These are phyloP conservation scores for Lynx canadensis DNA, from an alignment of 2,113 vertebrate genomes.

Conservation along the genomic window DNA sequence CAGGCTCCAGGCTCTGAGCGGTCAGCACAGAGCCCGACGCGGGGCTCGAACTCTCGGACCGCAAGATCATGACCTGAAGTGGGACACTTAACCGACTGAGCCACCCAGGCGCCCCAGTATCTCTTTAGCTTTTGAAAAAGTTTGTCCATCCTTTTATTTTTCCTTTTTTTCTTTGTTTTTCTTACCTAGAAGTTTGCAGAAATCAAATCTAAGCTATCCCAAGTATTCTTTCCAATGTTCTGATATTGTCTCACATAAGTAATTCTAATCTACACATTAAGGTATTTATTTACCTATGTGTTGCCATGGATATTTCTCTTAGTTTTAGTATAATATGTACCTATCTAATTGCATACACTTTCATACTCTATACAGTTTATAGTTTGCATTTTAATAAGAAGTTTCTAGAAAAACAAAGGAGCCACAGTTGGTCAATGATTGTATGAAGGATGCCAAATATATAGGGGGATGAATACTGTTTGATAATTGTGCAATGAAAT, in stretches of 20 bases:
- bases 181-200: not conserved
- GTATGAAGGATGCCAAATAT: not conserved
- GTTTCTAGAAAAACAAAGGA: not conserved
- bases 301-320: not conserved
- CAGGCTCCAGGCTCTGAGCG: too few relatives aligned
- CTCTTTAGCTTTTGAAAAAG: not conserved
- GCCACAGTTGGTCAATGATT: not conserved
- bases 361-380: not conserved
- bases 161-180: not conserved
- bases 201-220: not conserved
- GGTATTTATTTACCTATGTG: not conserved
- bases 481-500: not conserved
- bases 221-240: not conserved
- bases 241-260: not conserved
- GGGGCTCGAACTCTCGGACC: too few relatives aligned
- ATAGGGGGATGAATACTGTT: not conserved
- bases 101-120: too few relatives aligned
- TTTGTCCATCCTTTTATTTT: not conserved
- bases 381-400: not conserved
- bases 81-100: too few relatives aligned
- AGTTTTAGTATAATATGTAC: not conserved
- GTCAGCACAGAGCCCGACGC: too few relatives aligned
- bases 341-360: not conserved
- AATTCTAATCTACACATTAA: not conserved
- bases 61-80: too few relatives aligned